Conservation (phyloP, 2,113 vertebrate species). For the Dromaius novaehollandiae region DNA sequence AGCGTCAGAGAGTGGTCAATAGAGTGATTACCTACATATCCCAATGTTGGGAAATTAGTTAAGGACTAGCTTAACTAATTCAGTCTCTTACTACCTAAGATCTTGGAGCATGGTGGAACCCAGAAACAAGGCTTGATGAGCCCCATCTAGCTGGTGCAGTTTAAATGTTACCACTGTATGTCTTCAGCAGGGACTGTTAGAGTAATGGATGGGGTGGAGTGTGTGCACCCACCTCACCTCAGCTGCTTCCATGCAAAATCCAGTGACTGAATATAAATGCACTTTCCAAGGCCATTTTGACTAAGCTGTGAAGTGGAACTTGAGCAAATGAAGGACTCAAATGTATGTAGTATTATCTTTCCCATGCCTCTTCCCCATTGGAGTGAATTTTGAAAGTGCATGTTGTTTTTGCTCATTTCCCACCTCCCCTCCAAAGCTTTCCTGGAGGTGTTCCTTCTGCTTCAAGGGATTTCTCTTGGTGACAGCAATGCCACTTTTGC, state of each 20-base stretch:
- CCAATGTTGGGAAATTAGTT: neutral
- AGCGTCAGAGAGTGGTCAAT: neutral
- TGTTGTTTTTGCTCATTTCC: neutral
- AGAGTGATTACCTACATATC: neutral
- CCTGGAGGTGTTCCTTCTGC: neutral
- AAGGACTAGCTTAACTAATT: neutral
- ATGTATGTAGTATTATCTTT: neutral
- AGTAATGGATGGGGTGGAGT: neutral
- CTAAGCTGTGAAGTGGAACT: neutral
- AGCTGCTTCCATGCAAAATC: neutral
- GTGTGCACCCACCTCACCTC: neutral
- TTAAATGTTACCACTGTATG: neutral
- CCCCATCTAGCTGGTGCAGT: neutral
- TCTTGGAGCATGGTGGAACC: neutral
- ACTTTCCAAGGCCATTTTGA: neutral
- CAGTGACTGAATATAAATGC: neutral
- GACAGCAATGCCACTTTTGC: neutral
- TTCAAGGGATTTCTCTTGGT: neutral
- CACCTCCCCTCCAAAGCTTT: neutral
- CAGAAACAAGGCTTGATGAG: neutral
- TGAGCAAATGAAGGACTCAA: neutral
- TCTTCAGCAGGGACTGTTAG: neutral
- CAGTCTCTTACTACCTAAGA: neutral
- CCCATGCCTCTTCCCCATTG: neutral
- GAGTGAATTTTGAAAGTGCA: neutral